Evolutionary conservation across 1,140 invertebrate genomes (phyloP), one percentile per base, ranked within the genome.

Genomic region (Diabrotica virgifera): DNA sequence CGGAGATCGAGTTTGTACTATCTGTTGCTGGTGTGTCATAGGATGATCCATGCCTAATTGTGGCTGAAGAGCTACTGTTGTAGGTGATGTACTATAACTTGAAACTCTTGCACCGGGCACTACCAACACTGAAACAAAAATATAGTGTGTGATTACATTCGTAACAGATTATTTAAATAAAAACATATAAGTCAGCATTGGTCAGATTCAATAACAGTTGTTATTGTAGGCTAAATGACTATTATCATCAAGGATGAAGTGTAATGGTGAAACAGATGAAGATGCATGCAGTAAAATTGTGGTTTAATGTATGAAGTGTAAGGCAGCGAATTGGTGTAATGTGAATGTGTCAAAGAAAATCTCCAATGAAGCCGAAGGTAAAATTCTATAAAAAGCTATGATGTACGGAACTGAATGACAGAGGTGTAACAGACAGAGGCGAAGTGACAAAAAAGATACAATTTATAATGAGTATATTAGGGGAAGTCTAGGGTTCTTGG

Each of bases 81-180:
- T 84, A 5, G 89, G 91, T 57, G 91, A 75, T 5, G 90, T 89
- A 72, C 92, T 93, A 77, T 96, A 96, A 5, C 92, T 92, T 10
- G 89, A 87, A n/a, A 89, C 90, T 46, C 91, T 83, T 69, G 91
- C 81, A 63, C 72, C 46, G 75, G 52, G 11, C 38, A 74, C 75
- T 35, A 77, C 73, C 8, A 74, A 76, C 38, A 76, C 74, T 74
- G 52, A n/a, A 71, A 67, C 38, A 52, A 46, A 66, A 60, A 51
- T 24, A 46, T 53, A 0, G 50, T 59, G 59, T 24, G 24, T 24
- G 24, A 24, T 24, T 24, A 24, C 4, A 1, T 24, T 24, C 24
- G 46, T 24, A 24, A 24, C 24, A 4, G 24, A 4, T 24, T 24
- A 24, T 24, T 24, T 24, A 24, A 24, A 24, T 24, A 24, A 24